Evolutionary conservation across 2,797 vertebrate species (phyloP).

Genomic region (Enteromius anoplus): DNA sequence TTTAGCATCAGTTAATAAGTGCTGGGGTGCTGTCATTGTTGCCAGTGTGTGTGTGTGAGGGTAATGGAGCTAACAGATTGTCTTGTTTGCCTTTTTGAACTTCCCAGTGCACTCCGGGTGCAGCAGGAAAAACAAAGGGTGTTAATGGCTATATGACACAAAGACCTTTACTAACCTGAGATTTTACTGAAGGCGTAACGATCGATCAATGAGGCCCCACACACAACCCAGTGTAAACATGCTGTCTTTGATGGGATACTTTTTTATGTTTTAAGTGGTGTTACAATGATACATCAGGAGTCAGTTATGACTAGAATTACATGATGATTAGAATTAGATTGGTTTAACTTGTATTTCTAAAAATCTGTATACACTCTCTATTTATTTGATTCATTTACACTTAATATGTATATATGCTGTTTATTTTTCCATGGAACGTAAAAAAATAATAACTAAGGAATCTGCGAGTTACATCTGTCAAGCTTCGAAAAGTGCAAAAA

Average conservation of each 20-base stretch:
- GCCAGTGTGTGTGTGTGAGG: constrained; percentile 51
- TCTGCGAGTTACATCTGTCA: not conserved
- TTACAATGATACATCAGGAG: not conserved
- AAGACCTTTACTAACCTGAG: constrained; percentile 91
- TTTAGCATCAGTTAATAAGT: constrained; percentile 43
- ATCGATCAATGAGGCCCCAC: constrained; percentile 82
- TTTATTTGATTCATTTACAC: not conserved
- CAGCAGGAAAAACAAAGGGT: constrained; percentile 91
- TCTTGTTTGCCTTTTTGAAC: constrained; percentile 86
- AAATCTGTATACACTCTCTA: not conserved
- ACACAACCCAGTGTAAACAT: constrained; percentile 43
- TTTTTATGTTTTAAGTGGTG: not conserved
- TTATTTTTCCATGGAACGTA: not conserved
- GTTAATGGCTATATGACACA: constrained; percentile 98
- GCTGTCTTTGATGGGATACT: not conserved
- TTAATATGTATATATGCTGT: not conserved
- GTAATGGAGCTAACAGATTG: constrained; percentile 80
- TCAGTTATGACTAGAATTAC: not conserved
- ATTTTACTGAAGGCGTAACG: constrained; percentile 88
- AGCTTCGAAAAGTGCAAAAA: not conserved
- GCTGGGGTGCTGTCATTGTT: constrained; percentile 30
- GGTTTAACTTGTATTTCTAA: not conserved
- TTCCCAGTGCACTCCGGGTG: constrained; percentile 84
- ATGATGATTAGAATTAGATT: constrained; percentile 3
- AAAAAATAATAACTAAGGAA: not conserved